These are phyloP conservation scores for Echeneis naucrates DNA, from an alignment of 2,797 vertebrate genomes.

Conservation along the genomic window DNA sequence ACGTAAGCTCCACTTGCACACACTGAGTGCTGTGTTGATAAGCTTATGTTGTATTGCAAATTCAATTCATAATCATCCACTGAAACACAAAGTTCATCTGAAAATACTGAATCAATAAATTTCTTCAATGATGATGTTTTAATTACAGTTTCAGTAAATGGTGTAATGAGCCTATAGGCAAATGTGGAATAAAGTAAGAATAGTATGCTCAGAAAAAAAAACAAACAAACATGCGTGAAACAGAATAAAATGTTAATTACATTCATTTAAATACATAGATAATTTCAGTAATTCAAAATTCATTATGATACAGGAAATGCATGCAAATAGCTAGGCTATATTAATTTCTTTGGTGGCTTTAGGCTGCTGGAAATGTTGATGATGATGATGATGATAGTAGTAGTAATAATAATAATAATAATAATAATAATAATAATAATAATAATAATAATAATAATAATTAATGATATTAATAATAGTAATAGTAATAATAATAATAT, in stretches of 20 bases:
- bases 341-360: slow-evolving; percentile 85
- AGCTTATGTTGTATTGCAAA: too few species aligned
- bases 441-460: slow-evolving; percentile 56
- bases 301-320: slow-evolving; percentile 81
- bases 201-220: slow-evolving; percentile 68
- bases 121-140: slow-evolving; percentile 73
- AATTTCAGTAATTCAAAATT: slow-evolving; percentile 77
- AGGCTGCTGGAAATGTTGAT: slow-evolving; percentile 71
- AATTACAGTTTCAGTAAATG: slow-evolving; percentile 80
- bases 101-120: slow-evolving; percentile 64
- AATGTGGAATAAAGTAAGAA: slow-evolving; percentile 76
- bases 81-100: slow-evolving; percentile 21
- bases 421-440: slow-evolving; percentile 52
- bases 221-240: slow-evolving; percentile 83
- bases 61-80: not conserved
- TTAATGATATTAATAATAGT: slow-evolving; percentile 63
- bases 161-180: slow-evolving; percentile 77
- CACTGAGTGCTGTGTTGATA: too few species aligned
- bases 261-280: slow-evolving; percentile 87
- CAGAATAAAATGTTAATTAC: slow-evolving; percentile 83
- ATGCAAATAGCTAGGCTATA: slow-evolving; percentile 81
- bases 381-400: slow-evolving; percentile 59
- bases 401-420: slow-evolving; percentile 54
- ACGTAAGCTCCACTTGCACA: not conserved
- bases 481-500: slow-evolving; percentile 54